Evolutionary conservation across 1,140 invertebrate species (phyloP).

Genomic region (Ips typographus): DNA sequence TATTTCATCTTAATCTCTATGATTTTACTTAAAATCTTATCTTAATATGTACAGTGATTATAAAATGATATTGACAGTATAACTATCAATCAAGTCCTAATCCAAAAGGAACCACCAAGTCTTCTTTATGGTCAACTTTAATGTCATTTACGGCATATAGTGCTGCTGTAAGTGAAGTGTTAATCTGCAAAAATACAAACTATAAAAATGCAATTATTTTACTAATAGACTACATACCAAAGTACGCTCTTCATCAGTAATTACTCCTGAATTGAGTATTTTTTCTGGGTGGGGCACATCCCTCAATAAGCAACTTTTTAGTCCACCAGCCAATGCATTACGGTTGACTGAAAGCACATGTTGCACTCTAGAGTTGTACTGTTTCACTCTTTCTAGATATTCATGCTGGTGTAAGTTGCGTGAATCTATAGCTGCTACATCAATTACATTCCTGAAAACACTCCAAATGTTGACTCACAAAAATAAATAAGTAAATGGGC

Average conservation of each 20-base stretch:
- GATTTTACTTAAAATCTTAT: neutral
- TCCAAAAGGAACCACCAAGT: conserved; percentile 76
- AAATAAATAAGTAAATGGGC: conserved; percentile 23
- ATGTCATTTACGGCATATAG: conserved; percentile 68
- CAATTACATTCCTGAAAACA: conserved; percentile 73
- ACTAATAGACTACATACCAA: conserved; percentile 54
- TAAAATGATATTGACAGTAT: neutral
- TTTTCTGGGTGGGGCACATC: conserved; percentile 64
- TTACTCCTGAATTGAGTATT: conserved; percentile 57
- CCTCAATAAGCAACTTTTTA: conserved; percentile 55
- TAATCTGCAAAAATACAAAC: conserved; percentile 59
- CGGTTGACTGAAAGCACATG: conserved; percentile 54
- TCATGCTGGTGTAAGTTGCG: conserved; percentile 79
- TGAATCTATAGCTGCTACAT: conserved; percentile 77
- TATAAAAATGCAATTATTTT: conserved; percentile 1
- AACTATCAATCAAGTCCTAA: conserved; percentile 15
- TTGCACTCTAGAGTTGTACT: conserved; percentile 66
- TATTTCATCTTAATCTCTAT: neutral
- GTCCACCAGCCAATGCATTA: conserved; percentile 51
- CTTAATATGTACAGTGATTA: neutral
- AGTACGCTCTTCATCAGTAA: conserved; percentile 56
- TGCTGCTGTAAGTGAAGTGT: conserved; percentile 64
- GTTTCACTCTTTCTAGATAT: conserved; percentile 72
- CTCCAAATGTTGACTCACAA: neutral
- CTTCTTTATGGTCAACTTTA: conserved; percentile 78